phyloP scores from a whole-genome alignment of 2,113 vertebrate species.

The Henicopernis longicauda region DNA sequence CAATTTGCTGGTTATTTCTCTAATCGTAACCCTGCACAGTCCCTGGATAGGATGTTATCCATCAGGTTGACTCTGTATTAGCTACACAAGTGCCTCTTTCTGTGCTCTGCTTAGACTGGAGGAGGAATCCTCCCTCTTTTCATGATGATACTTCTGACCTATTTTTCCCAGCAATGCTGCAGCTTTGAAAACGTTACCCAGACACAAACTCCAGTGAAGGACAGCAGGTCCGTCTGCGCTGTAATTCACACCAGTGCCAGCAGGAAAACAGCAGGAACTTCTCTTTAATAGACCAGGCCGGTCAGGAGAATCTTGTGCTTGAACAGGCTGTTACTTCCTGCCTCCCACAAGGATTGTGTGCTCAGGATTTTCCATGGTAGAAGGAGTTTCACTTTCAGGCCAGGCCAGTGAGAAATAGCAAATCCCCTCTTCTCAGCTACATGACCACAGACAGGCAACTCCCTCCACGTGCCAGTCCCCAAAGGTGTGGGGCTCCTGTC shows the following conservation, averaged over 20 bases:
- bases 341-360: not conserved
- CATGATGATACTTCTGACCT: not conserved
- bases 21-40: not conserved
- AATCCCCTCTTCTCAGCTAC: not conserved
- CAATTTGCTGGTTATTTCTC: not conserved
- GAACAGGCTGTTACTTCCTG: not conserved
- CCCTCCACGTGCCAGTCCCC: not conserved
- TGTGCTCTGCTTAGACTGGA: not conserved
- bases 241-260: not conserved
- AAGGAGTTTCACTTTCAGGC: not conserved
- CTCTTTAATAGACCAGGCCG: not conserved
- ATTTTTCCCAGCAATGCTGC: not conserved
- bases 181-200: not conserved
- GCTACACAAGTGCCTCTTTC: not conserved
- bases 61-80: not conserved
- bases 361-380: not conserved
- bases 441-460: not conserved
- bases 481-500: not conserved
- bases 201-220: not conserved
- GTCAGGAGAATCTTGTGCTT: not conserved
- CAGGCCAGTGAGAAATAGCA: not conserved
- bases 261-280: conserved; percentile 13
- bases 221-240: not conserved
- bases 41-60: not conserved
- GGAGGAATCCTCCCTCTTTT: not conserved